Conservation (phyloP, 92 coral and sea anemone genomes). For the Diadumene lineata region DNA sequence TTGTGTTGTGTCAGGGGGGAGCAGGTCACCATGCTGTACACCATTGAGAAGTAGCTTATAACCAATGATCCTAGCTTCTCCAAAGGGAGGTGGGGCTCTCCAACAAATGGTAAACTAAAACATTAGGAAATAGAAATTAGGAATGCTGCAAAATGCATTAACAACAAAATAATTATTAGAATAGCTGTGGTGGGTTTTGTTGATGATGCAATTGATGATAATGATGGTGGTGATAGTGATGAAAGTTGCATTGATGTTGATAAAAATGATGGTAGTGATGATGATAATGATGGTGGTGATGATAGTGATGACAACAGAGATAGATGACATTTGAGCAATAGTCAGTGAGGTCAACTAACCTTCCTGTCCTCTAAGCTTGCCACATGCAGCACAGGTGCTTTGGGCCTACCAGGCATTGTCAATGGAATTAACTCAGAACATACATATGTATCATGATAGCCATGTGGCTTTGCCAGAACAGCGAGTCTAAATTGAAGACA, state of each 20-base stretch:
- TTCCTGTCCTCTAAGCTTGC: conserved; percentile 59
- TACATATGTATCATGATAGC: neutral
- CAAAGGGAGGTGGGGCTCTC: conserved; percentile 60
- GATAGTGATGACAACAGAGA: neutral
- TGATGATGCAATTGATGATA: neutral
- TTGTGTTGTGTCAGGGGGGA: conserved; percentile 44
- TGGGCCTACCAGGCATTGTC: conserved; percentile 87
- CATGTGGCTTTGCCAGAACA: conserved; percentile 29
- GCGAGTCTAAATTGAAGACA: conserved; percentile 28
- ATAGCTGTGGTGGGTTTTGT: neutral
- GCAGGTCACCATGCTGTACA: conserved; percentile 39
- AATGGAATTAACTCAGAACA: conserved; percentile 50
- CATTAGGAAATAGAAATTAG: neutral
- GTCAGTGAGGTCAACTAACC: conserved; percentile 32
- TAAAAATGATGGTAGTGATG: neutral
- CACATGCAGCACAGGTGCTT: conserved; percentile 68
- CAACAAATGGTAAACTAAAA: conserved; percentile 64
- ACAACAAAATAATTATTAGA: too few relatives aligned
- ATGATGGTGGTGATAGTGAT: neutral
- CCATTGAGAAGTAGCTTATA: conserved; percentile 56
- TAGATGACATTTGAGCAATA: too few relatives aligned
- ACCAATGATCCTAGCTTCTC: conserved; percentile 71
- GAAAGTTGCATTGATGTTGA: neutral
- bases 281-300: neutral
- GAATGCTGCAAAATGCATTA: neutral